Evolutionary conservation across 2,888 invertebrate genomes (phyloP).

Genomic region (Tinea semifulvella): DNA sequence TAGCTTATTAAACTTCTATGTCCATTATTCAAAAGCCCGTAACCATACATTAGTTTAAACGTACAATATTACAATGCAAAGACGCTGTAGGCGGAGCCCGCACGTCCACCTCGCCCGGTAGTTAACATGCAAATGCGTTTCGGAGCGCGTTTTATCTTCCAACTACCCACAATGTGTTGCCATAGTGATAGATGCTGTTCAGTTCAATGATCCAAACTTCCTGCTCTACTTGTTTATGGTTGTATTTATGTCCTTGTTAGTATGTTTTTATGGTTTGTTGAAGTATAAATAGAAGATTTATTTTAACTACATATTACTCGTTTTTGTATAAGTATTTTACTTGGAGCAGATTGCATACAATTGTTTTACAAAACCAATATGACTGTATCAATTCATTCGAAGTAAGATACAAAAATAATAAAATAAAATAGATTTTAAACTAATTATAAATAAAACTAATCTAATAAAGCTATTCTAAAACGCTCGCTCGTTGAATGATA

Average conservation of each 20-base stretch:
- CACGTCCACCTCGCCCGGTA: constrained; percentile 15
- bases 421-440: too few relatives aligned
- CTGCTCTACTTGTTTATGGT: constrained; percentile 10
- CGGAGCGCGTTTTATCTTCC: constrained; percentile 11
- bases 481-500: too few relatives aligned
- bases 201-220: constrained; percentile 11
- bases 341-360: too few relatives aligned
- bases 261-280: background rate
- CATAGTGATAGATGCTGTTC: constrained; percentile 11
- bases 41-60: constrained; percentile 6
- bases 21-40: constrained; percentile 2
- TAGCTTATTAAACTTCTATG: too few relatives aligned
- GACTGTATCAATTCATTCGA: too few relatives aligned
- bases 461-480: too few relatives aligned
- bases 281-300: background rate
- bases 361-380: too few relatives aligned
- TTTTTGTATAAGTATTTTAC: too few relatives aligned
- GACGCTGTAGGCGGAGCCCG: constrained; percentile 16
- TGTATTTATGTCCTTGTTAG: constrained; percentile 6
- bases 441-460: too few relatives aligned
- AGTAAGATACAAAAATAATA: too few relatives aligned
- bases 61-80: constrained; percentile 13
- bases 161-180: constrained; percentile 13
- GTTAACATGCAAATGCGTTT: constrained; percentile 17
- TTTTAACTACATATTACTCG: too few relatives aligned